Evolutionary conservation across 2,113 vertebrate species (phyloP).

Genomic region (Gallinago paraguaiae): DNA sequence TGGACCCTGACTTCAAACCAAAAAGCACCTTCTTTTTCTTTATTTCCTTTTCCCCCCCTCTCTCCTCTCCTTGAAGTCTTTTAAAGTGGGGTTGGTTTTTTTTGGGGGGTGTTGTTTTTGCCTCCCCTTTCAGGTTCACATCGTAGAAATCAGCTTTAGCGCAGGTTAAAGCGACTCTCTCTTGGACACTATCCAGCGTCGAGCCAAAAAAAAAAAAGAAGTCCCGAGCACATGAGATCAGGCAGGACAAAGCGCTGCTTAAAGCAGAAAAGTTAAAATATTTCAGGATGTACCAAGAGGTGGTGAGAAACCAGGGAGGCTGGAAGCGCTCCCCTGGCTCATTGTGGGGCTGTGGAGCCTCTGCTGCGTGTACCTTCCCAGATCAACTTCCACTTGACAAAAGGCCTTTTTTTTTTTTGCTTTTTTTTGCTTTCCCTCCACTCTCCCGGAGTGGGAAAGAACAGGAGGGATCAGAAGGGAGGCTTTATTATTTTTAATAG

Average conservation of each 20-base stretch:
- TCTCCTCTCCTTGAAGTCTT: background rate
- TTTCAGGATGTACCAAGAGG: conserved; percentile 61
- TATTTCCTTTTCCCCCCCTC: too few species aligned
- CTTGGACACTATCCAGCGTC: conserved; percentile 66
- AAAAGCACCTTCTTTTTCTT: background rate
- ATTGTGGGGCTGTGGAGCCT: background rate
- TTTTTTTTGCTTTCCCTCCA: background rate
- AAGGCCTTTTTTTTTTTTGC: background rate
- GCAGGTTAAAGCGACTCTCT: conserved; percentile 65
- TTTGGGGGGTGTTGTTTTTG: background rate
- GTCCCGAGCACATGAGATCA: conserved; percentile 65
- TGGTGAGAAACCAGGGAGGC: conserved; percentile 54
- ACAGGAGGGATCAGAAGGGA: conserved; percentile 12
- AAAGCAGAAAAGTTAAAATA: conserved; percentile 60
- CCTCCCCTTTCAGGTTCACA: conserved; percentile 47
- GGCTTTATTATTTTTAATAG: conserved; percentile 23
- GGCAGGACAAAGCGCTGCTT: conserved; percentile 54
- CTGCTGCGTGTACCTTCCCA: conserved; percentile 34
- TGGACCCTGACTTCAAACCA: background rate
- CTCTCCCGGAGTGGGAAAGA: background rate
- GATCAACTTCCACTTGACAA: conserved; percentile 69
- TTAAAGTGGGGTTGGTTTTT: background rate
- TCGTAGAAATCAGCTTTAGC: conserved; percentile 20
- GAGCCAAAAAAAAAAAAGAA: conserved; percentile 59
- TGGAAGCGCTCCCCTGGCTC: conserved; percentile 56